Evolutionary conservation across 2,888 invertebrate genomes (phyloP), one percentile per base, ranked within the genome.

Genomic region (Molorchus minor): DNA sequence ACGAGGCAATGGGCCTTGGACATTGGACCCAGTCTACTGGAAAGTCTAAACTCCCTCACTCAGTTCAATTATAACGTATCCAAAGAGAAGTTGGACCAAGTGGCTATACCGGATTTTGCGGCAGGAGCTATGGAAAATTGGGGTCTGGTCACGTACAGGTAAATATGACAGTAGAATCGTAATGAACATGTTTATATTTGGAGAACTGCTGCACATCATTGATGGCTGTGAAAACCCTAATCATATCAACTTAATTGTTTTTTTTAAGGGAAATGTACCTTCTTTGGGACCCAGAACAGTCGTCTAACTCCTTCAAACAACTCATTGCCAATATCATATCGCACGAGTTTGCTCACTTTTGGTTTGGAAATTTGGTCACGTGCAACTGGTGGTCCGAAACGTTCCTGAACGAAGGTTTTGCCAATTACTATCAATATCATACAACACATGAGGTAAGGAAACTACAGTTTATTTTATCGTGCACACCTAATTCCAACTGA

Each of bases 331-430:
- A 87, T 17, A 86, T 88, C 1, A 83, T 91, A 2, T 84, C 89
- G 0, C 94, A 94, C 72, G 94, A 94, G 77, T 79, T 92, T 52
- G 87, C 91, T 0, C 94, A 94, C 76, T 90, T 89, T 84, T 93
- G 92, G 92, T 91, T 93, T 69, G 92, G 92, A 4, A 90, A 92
- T 74, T 81, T 89, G 16, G 88, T 92, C n/a, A 91, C 91, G 0
- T 87, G 88, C 56, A 85, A 87, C 30, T 91, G 91, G 91, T 92
- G 92, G 92, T 84, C 86, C 59, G 87, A 86, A 68, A 82, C 88
- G 1, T 92, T 91, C 89, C 80, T 91, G 0, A 92, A 89, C 73
- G 91, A 91, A 74, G 91, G 88, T 0, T 91, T 91, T 63, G 91
- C 91, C 0, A 84, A 86, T 71, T 91, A 86, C 75, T 90, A 91